Base-by-base conservation (phyloP, 2,797 vertebrate genomes). In the Centroberyx gerrardi region DNA sequence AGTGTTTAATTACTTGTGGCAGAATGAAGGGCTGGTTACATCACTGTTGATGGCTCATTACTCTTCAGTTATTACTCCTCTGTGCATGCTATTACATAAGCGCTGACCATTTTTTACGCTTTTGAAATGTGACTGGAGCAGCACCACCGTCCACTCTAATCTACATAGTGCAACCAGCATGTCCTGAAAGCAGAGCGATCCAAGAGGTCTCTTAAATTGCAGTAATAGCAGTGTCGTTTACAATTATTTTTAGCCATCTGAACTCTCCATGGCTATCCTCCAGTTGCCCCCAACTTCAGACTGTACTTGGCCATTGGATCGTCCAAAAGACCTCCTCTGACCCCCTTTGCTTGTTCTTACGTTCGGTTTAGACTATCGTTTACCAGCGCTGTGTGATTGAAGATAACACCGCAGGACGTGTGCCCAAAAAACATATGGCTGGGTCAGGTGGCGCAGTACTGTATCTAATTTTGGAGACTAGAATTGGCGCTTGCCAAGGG, bases 31-130 rank as follows among this genome's bases (percentile, higher is more conserved):
- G 44, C 38, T 0, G 3, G 82, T 94, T 94, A 87, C 82, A 77
- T 94, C 90, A 95, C 80, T n/a, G 60, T 42, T 5, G 28, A 84
- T 76, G 82, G 84, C 78, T 93, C 90, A 91, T 93, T 91, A 85
- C 76, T 83, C 81, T 67, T 76, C 82, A 69, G 70, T 77, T 90
- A 83, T 82, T 78, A 53, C 40, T 61, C 44, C 52, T 74, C 61
- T 73, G 44, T 68, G 52, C 75, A 61, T 68, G 72, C 54, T 62
- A 72, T 95, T 93, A 90, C 62, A 53, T 88, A 94, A 93, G 10
- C 0, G 8, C 62, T 8, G 70, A 76, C 62, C 54, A 33, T 58
- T 66, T 66, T 64, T 58, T 3, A 15, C 1, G 2, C 9, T 65
- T 76, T 64, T 71, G 7, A 27, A 40, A 56, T 46, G 52, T 60